Base-by-base conservation (phyloP, 2,888 invertebrate species). In the Scelioninae gen. 1 region DNA sequence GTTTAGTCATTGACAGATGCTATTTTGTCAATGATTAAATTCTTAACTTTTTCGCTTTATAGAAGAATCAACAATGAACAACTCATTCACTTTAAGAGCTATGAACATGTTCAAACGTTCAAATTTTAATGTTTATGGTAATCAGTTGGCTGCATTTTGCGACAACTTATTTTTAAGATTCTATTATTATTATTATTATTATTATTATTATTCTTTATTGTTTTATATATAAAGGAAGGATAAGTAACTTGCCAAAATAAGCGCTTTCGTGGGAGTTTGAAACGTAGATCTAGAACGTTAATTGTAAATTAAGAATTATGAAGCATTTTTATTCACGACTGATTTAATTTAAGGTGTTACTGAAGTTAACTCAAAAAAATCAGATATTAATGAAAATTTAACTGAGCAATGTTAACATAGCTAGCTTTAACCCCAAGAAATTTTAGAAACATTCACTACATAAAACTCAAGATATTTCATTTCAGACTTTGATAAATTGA, bases 321-420 rank as follows among this genome's bases (percentile, higher is more conserved):
- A 56, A 56, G 38, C 34, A 34, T 40, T 55, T 55, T 68, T 68
- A 43, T 68, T 31, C 43, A 43, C 13, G 69, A 69, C 69, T 69
- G 69, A 69, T 49, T 69, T 69, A 69, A 69, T 40, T 69, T 69
- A 47, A n/a, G n/a, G n/a, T n/a, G n/a, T n/a, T n/a, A n/a, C n/a
- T n/a, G n/a, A n/a, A n/a, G n/a, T n/a, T n/a, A n/a, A n/a, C n/a
- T n/a, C n/a, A n/a, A n/a, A n/a, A n/a, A n/a, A n/a, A n/a, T n/a
- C n/a, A n/a, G n/a, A n/a, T n/a, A n/a, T n/a, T n/a, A n/a, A n/a
- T n/a, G n/a, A n/a, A n/a, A n/a, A n/a, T n/a, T n/a, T n/a, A n/a
- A n/a, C n/a, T n/a, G n/a, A n/a, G n/a, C n/a, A n/a, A n/a, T n/a
- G n/a, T n/a, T n/a, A n/a, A n/a, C n/a, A n/a, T n/a, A n/a, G n/a